Evolutionary conservation across 1,140 invertebrate genomes (phyloP), one percentile per base, ranked within the genome.

Genomic region (Atta cephalotes): DNA sequence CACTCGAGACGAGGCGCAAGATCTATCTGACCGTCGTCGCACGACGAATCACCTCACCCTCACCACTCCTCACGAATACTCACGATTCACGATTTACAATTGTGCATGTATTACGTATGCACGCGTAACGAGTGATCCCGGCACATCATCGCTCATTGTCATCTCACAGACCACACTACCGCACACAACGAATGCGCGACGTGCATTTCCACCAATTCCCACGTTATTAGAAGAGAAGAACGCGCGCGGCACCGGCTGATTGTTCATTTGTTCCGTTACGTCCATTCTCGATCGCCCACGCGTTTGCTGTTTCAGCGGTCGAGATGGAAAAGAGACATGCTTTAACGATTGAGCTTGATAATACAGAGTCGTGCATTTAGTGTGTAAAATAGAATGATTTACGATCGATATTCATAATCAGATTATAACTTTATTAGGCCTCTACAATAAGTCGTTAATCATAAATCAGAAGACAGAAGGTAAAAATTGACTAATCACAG

Each of bases 191-290:
- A n/a, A 62, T 28, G 35, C 39, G 58, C 53, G 49, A 49, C 49
- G 49, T 63, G 28, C 31, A 6, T 6, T 21, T 3, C 0, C 21
- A 4, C 9, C 2, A 31, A 6, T 6, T 21, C 7, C 1, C 16
- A 4, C 9, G 28, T 31, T 31, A 6, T 28, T 10, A 45, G 9
- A 16, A 45, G 12, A 45, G 56, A 28, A 5, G 14, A 31, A n/a
- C 56, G 35, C 35, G 35, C 35, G 74, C 56, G 35, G n/a, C 53
- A 35, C 72, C 72, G 72, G 72, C 35, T 60, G 31, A 74, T 74
- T 10, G 25, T 28, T 39, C 25, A 45, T 45, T 45, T 49, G 5
- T 28, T 18, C 9, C 45, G 28, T 9, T 4, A 31, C 35, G 7
- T 45, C 1, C 9, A 45, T 45, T 45, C 39, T 45, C 39, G 39